Conservation (phyloP, 2,888 invertebrate species). For the Pseudolycoriella hygida region DNA sequence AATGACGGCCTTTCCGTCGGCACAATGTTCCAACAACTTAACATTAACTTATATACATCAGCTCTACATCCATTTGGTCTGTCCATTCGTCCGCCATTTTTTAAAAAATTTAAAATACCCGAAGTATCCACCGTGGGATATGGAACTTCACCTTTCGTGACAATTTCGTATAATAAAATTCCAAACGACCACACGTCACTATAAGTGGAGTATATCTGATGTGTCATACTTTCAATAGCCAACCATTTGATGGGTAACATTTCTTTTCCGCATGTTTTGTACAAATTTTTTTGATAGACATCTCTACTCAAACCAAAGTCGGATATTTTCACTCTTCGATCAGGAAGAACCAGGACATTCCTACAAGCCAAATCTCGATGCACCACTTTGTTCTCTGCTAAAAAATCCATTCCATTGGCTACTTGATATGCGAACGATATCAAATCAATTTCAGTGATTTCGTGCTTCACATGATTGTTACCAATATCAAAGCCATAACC, state of each 20-base stretch:
- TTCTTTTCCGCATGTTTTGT: conserved; percentile 58
- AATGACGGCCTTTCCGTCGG: conserved; percentile 58
- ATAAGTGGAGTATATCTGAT: conserved; percentile 61
- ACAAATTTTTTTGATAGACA: conserved; percentile 67
- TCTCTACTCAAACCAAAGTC: conserved; percentile 80
- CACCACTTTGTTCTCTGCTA: conserved; percentile 61
- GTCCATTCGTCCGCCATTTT: conserved; percentile 65
- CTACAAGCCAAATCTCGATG: conserved; percentile 79
- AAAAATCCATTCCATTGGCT: conserved; percentile 71
- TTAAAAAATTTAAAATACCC: conserved; percentile 46
- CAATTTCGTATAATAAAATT: conserved; percentile 71
- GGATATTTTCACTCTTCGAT: conserved; percentile 66
- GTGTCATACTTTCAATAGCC: conserved; percentile 70
- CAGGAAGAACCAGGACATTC: conserved; percentile 59
- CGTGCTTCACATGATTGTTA: background rate
- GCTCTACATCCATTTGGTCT: conserved; percentile 53
- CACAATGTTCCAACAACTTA: conserved; percentile 50
- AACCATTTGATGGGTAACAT: conserved; percentile 80
- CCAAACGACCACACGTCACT: conserved; percentile 93
- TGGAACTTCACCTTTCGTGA: conserved; percentile 64
- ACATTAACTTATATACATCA: conserved; percentile 62
- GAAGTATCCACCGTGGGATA: conserved; percentile 51
- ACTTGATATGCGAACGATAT: conserved; percentile 69
- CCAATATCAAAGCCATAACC: background rate
- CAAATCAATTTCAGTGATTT: conserved; percentile 22